These are phyloP conservation scores for Sitta carolinensis DNA, from an alignment of 2,797 vertebrate species.

Conservation along the genomic window DNA sequence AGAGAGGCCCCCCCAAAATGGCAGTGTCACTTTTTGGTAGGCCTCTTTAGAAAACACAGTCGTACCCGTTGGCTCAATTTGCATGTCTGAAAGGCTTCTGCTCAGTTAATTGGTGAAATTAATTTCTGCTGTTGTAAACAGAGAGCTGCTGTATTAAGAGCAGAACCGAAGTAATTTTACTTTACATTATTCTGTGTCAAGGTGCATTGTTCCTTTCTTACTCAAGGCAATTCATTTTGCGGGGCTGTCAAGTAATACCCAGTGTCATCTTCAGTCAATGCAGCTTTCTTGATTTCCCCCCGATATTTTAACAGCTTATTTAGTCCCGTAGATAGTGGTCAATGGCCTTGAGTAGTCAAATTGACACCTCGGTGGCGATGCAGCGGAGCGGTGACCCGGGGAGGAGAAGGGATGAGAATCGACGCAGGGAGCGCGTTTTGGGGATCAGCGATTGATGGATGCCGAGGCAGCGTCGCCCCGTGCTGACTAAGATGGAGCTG, in stretches of 20 bases:
- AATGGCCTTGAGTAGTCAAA: conserved; percentile 51
- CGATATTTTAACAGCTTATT: conserved; percentile 10
- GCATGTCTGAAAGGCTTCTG: conserved; percentile 31
- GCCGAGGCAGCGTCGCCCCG: conserved; percentile 25
- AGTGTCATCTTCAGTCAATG: background rate
- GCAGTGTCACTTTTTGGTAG: background rate
- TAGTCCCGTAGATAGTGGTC: conserved; percentile 38
- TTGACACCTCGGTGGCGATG: conserved; percentile 22
- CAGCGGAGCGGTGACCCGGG: conserved; percentile 19
- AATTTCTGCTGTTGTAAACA: conserved; percentile 22
- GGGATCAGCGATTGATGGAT: conserved; percentile 71
- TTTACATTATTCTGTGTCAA: conserved; percentile 26
- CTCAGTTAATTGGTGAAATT: conserved; percentile 45
- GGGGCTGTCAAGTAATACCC: conserved; percentile 13
- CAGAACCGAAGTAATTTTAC: conserved; percentile 29
- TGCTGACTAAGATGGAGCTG: conserved; percentile 73
- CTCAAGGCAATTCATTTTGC: conserved; percentile 51
- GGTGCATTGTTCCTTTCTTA: conserved; percentile 14
- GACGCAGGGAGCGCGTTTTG: conserved; percentile 38
- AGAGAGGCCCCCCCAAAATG: rapidly evolving
- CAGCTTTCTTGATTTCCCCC: background rate
- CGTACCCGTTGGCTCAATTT: background rate
- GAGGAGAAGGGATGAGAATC: conserved; percentile 53
- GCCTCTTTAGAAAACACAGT: background rate
- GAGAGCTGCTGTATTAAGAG: background rate